Percentiles rank a stretch among this genome's conserved stretches.
These are phyloP conservation scores for Propithecus coquereli DNA, from an alignment of 2,113 vertebrate species.

Conservation along the genomic window DNA sequence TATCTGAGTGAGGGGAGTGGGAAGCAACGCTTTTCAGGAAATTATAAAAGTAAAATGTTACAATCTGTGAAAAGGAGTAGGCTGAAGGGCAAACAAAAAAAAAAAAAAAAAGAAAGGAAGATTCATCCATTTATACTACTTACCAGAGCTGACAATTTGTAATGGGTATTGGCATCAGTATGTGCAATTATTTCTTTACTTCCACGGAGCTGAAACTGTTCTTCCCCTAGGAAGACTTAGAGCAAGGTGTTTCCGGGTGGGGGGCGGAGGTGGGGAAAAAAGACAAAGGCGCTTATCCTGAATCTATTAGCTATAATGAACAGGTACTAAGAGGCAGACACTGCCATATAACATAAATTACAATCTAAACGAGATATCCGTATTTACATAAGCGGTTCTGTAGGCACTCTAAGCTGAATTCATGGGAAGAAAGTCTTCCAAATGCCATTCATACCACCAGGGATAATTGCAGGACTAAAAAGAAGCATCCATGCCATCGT, in stretches of 20 bases:
- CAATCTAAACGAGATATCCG: conserved; percentile 61
- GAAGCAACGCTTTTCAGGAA: conserved; percentile 3
- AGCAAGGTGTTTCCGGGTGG: neutral
- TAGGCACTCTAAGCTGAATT: neutral
- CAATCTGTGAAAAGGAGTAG: conserved; percentile 48
- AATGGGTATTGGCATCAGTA: conserved; percentile 34
- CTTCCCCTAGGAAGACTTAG: conserved; percentile 39
- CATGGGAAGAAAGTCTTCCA: conserved; percentile 44
- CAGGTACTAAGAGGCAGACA: conserved; percentile 53
- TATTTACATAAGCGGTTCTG: conserved; percentile 57
- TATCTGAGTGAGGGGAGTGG: neutral
- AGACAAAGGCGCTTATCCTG: conserved; percentile 4
- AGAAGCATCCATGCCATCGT: conserved; percentile 24
- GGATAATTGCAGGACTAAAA: conserved; percentile 49
- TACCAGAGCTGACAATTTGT: conserved; percentile 62
- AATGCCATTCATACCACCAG: conserved; percentile 43
- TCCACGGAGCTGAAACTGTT: neutral
- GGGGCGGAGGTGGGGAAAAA: rapidly evolving
- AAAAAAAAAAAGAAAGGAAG: neutral
- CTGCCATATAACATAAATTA: conserved; percentile 34
- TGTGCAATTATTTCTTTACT: conserved; percentile 56
- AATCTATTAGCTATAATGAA: conserved; percentile 53
- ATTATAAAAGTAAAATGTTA: conserved; percentile 53
- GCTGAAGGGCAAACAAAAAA: conserved; percentile 32
- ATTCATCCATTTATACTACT: conserved; percentile 17